Base-by-base conservation (phyloP, 2,888 invertebrate genomes). In the Abscondita cerata region DNA sequence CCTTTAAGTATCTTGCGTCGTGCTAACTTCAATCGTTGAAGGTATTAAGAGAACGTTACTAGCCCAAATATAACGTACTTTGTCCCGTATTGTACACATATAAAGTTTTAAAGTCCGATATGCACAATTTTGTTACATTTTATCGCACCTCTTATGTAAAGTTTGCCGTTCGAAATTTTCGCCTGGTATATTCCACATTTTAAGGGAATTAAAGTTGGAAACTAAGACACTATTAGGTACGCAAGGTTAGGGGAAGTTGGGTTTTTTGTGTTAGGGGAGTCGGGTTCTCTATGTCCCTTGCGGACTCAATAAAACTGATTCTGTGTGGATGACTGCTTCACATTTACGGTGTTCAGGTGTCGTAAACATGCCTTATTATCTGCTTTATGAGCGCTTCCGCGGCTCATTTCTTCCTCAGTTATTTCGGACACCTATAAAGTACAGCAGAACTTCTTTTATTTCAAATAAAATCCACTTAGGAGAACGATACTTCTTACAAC, bases 361-460 rank as follows among this genome's bases (percentile, higher is more conserved):
- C 76, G 77, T 78, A 78, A 78, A 78, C 77, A 77, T 76, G 73
- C 75, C 78, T 78, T 78, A 78, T 78, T 77, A 76, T 76, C 74
- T 74, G 70, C 73, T 78, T 78, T 77, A 78, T 75, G 76, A 77
- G 70, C 75, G 67, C 67, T 70, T 68, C 67, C 69, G 66, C 68
- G 68, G 68, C 71, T 74, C 71, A 70, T 75, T 74, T 74, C 72
- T 73, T 74, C 63, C 68, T 67, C 68, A 65, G 71, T 73, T 72
- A 73, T 74, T 75, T 74, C 73, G 76, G 73, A 72, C 74, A 72
- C 33, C 31, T 69, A 73, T 76, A 75, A 75, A 75, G 69, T 67
- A 51, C 53, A 62, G 59, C 64, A 68, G 65, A 70, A 70, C 70
- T 70, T 65, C 69, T 69, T 70, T 70, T 70, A 71, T 71, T 70